These are phyloP conservation scores for Myzus persicae DNA, from an alignment of 1,140 invertebrate species.

Conservation along the genomic window DNA sequence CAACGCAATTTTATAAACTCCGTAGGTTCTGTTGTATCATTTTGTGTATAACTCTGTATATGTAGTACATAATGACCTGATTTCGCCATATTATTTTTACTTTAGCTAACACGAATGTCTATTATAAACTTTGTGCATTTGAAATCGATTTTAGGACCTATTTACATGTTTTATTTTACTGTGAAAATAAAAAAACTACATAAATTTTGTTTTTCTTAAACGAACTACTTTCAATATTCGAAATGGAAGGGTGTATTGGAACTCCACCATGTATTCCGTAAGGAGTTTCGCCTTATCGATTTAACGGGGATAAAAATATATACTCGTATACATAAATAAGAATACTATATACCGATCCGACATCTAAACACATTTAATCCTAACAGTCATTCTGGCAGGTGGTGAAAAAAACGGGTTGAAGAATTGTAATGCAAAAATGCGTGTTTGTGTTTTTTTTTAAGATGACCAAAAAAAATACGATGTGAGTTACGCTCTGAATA, in stretches of 20 bases:
- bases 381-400: background rate
- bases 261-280: background rate
- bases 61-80: background rate
- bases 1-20: background rate
- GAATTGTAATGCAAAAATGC: background rate
- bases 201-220: background rate
- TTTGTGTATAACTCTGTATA: background rate
- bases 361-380: conserved; percentile 26
- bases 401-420: background rate
- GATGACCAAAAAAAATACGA: background rate
- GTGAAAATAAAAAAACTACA: background rate
- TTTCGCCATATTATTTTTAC: background rate
- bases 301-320: background rate
- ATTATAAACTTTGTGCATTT: conserved; percentile 33
- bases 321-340: conserved; percentile 9
- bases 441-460: background rate
- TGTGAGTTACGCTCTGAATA: background rate
- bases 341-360: background rate
- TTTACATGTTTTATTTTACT: conserved; percentile 35
- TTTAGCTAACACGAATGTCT: conserved; percentile 32
- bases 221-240: conserved; percentile 16
- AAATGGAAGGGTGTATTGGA: background rate
- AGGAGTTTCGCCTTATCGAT: conserved; percentile 7
- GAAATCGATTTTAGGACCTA: background rate
- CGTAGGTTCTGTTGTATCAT: background rate